Conservation (phyloP, 2,888 invertebrate species). For the Hirtodrosophila cameraria region DNA sequence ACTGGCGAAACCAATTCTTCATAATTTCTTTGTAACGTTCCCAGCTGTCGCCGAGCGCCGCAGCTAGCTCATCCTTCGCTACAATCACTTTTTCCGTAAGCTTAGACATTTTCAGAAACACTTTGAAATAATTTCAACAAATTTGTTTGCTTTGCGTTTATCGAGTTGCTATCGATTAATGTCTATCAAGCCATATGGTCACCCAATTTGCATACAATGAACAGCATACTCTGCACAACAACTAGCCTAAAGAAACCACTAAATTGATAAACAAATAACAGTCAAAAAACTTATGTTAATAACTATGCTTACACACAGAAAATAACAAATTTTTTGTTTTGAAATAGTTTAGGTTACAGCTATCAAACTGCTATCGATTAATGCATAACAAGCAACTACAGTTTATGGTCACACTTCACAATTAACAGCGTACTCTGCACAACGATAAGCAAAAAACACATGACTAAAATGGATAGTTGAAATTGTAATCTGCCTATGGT, state of each 20-base stretch:
- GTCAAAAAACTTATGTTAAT: no score
- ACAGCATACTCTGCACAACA: not conserved
- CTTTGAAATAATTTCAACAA: slow-evolving; percentile 9
- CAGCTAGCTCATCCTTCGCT: slow-evolving; percentile 80
- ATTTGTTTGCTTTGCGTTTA: no score
- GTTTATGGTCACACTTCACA: slow-evolving; percentile 2
- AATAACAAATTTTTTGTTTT: no score
- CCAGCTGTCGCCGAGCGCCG: slow-evolving; percentile 88
- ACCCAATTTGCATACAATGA: not conserved
- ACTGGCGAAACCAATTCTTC: slow-evolving; percentile 90
- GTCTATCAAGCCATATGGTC: no score
- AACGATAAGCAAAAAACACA: slow-evolving; percentile 37
- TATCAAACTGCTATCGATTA: no score
- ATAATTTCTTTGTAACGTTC: slow-evolving; percentile 89
- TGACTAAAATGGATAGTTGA: slow-evolving; percentile 40
- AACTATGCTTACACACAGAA: no score
- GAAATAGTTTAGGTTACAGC: no score
- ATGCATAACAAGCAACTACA: no score
- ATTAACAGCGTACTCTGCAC: not conserved
- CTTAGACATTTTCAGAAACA: slow-evolving; percentile 67
- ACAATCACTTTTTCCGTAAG: slow-evolving; percentile 76
- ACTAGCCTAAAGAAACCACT: no score
- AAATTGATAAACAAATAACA: no score
- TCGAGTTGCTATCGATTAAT: not conserved
- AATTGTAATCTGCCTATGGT: no score